Evolutionary conservation across 2,113 vertebrate species (phyloP), one percentile per base, ranked within the genome.

Genomic region (Notarius lentiginosus): DNA sequence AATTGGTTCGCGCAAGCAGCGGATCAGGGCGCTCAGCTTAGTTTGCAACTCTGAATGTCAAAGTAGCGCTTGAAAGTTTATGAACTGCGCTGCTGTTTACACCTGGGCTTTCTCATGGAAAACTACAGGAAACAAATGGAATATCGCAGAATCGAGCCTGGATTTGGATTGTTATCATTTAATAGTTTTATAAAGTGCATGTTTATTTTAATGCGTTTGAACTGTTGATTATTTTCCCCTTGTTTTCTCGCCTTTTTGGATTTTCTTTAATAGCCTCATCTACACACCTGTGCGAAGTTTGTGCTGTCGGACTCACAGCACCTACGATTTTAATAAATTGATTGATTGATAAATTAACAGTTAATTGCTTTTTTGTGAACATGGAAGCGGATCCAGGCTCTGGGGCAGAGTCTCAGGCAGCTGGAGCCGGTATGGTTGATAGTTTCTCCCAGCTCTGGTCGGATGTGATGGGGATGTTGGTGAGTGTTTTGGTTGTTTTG

Each of bases 401-500:
- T 18, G n/a, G 90, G 0, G 88, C 86, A 2, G 94, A 93, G 82
- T 85, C 93, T 2, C 93, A 90, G 89, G 91, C 89, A 5, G 91
- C 88, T 9, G 94, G 93, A 55, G 90, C 89, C 75, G 91, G 91
- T 53, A 90, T 90, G 84, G 91, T 96, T 85, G 97, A 97, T 91
- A 96, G 95, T 61, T 97, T 98, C 86, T 96, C 97, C 85, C 95
- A 95, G 86, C 94, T 99, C 87, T 98, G 98, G 98, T 95, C 94
- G 49, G 98, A 99, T 89, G 96, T 99, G 87, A 99, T 99, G 97
- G 97, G 97, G 92, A 99, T 99, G 95, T 94, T 99, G 97, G 98
- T 99, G 93, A 98, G 51, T 66, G 79, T 30, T 53, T 34, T 82
- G 79, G 60, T 79, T 70, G 79, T 20, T 34, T 72, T 20, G 47